Conservation (phyloP, 1,140 invertebrate genomes). For the Euborellia annulipes region DNA sequence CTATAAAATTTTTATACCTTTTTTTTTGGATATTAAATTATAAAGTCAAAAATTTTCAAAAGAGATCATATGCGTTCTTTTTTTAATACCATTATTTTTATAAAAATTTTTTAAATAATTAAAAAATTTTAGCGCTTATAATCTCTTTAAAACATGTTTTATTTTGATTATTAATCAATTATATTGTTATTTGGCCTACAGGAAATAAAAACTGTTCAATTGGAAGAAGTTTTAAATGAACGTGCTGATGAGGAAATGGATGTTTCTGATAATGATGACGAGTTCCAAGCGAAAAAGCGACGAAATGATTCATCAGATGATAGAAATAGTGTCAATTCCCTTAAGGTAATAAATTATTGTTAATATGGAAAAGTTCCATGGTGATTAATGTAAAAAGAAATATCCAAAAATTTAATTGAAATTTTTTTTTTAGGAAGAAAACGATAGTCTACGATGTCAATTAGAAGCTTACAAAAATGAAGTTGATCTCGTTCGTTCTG, state of each 20-base stretch:
- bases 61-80: too few species aligned
- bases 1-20: too few species aligned
- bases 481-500: conserved; percentile 49
- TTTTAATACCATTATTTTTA: too few species aligned
- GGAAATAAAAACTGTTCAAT: conserved; percentile 62
- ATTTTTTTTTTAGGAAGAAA: conserved; percentile 51
- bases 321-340: conserved; percentile 3
- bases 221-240: conserved; percentile 52
- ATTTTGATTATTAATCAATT: neutral
- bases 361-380: too few species aligned
- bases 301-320: conserved; percentile 6
- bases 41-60: too few species aligned
- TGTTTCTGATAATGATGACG: conserved; percentile 55
- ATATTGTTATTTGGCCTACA: conserved; percentile 23
- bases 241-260: conserved; percentile 67
- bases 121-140: neutral
- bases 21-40: too few species aligned
- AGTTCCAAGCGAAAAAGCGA: conserved; percentile 15
- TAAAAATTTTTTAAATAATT: too few species aligned
- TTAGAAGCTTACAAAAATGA: conserved; percentile 90
- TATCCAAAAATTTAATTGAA: too few species aligned
- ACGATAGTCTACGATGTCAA: conserved; percentile 80
- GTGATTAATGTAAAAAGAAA: too few species aligned
- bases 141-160: neutral
- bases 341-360: conserved; percentile 5